phyloP scores from a whole-genome alignment of 2,113 vertebrate genomes.

The Vidua chalybeata region DNA sequence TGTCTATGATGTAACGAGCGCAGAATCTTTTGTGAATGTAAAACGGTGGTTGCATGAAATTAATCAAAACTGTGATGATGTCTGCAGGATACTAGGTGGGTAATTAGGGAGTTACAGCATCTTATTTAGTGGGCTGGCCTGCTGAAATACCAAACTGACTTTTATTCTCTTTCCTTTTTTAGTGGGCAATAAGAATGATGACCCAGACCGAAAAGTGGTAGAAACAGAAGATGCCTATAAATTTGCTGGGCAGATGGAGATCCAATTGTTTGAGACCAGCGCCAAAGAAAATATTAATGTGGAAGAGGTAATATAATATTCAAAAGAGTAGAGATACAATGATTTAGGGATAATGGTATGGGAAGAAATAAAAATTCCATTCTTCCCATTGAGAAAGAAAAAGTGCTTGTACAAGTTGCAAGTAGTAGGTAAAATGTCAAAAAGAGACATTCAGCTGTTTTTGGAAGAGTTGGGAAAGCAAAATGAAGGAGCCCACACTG shows the following conservation, averaged over 20 bases:
- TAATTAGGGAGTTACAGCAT: not conserved
- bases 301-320: conserved; percentile 84
- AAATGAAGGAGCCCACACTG: not conserved
- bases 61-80: conserved; percentile 98
- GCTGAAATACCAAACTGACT: not conserved
- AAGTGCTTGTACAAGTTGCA: not conserved
- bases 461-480: not conserved
- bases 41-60: conserved; percentile 99
- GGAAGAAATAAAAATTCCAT: not conserved
- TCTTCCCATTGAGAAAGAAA: not conserved
- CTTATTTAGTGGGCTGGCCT: not conserved
- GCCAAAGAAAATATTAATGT: conserved; percentile 99
- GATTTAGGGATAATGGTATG: not conserved
- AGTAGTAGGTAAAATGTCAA: not conserved
- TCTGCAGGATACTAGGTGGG: conserved; percentile 97
- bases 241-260: conserved; percentile 98
- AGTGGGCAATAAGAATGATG: conserved; percentile 99
- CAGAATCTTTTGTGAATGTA: conserved; percentile 98
- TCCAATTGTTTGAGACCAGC: conserved; percentile 97
- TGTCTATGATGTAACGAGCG: conserved; percentile 97
- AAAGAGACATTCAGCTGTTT: not conserved
- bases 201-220: conserved; percentile 96
- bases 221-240: conserved; percentile 98
- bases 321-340: not conserved
- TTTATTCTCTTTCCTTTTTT: not conserved